Conservation (phyloP, 2,797 vertebrate genomes). For the Chromis chromis region DNA sequence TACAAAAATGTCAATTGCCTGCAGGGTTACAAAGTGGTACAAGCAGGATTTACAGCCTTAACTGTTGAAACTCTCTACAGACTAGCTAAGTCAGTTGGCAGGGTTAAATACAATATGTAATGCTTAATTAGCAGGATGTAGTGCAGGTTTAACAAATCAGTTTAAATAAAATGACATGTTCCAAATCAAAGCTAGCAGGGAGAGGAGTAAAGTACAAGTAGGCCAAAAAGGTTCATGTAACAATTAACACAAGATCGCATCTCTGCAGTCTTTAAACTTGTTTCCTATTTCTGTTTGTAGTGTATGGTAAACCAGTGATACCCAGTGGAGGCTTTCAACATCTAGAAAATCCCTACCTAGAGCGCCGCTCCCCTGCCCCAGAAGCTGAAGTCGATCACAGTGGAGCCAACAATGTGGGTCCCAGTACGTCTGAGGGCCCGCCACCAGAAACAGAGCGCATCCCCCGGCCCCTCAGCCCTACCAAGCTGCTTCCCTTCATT, state of each 20-base stretch:
- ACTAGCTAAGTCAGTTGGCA: neutral
- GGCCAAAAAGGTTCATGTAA: neutral
- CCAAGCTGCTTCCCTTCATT: conserved; percentile 95
- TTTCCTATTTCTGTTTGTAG: conserved; percentile 71
- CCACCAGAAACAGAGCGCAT: conserved; percentile 88
- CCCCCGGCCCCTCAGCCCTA: conserved; percentile 96
- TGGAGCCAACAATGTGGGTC: conserved; percentile 56
- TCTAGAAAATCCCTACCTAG: conserved; percentile 85
- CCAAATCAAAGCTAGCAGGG: neutral
- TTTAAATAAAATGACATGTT: neutral
- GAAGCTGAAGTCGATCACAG: conserved; percentile 81
- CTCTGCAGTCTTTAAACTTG: neutral
- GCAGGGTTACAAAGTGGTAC: neutral
- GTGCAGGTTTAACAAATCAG: neutral
- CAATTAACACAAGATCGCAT: neutral
- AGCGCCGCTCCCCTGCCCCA: conserved; percentile 79
- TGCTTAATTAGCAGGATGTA: neutral
- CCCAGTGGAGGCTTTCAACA: conserved; percentile 74
- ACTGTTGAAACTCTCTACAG: neutral
- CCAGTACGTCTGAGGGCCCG: conserved; percentile 70
- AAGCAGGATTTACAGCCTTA: neutral
- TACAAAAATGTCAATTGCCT: neutral
- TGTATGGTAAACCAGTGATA: conserved; percentile 95
- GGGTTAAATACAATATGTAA: neutral
- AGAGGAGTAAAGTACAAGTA: neutral